phyloP scores from a whole-genome alignment of 2,113 vertebrate species.

The Cyprinodon variegatus region DNA sequence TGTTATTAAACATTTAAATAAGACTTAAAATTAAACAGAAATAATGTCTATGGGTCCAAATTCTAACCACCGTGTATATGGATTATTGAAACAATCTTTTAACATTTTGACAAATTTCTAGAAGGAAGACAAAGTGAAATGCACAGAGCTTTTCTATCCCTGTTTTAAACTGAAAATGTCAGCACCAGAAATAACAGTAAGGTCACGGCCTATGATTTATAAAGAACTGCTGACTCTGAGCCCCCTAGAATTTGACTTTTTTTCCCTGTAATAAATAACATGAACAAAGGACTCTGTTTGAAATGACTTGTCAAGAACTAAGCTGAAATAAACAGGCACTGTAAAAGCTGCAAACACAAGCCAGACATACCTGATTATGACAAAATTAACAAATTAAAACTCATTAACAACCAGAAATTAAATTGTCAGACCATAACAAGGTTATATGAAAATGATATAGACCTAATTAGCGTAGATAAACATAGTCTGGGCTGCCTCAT shows the following conservation, averaged over 20 bases:
- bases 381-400: constrained; percentile 33
- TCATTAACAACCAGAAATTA: constrained; percentile 22
- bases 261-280: background rate
- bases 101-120: too few species aligned
- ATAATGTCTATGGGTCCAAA: background rate
- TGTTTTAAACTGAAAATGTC: background rate
- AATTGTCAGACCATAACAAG: constrained; percentile 24
- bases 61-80: background rate
- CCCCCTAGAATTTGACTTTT: background rate
- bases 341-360: constrained; percentile 6
- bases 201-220: background rate
- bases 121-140: background rate
- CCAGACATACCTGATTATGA: constrained; percentile 11
- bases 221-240: background rate
- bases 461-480: constrained; percentile 19
- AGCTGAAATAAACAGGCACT: background rate
- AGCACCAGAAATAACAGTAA: background rate
- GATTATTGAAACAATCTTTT: background rate
- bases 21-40: background rate
- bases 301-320: background rate
- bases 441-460: constrained; percentile 30
- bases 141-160: background rate
- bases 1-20: background rate
- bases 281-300: constrained; percentile 8
- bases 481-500: constrained; percentile 16